These are phyloP conservation scores for Apistogramma diplotaenia DNA, from an alignment of 2,113 vertebrate genomes.

Conservation along the genomic window DNA sequence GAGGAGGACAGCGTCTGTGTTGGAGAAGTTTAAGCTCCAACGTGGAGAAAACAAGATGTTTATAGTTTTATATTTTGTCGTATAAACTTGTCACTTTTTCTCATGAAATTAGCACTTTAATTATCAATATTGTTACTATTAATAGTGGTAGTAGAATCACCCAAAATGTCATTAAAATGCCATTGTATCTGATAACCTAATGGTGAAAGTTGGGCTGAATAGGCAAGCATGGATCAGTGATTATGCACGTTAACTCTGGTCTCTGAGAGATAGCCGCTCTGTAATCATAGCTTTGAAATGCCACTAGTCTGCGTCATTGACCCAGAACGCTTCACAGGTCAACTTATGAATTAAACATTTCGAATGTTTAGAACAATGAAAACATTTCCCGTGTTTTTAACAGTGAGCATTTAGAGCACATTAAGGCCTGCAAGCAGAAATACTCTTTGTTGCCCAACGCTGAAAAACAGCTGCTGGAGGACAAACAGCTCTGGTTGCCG, in stretches of 20 bases:
- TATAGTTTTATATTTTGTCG: background rate
- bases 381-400: no score
- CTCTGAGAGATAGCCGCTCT: background rate
- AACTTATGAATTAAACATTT: background rate
- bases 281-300: background rate
- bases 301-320: background rate
- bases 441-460: no score
- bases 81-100: background rate
- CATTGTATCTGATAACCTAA: background rate
- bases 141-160: background rate
- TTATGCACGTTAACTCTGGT: background rate
- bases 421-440: background rate
- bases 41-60: background rate
- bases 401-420: no score
- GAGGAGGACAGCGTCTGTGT: background rate
- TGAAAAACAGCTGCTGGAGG: no score
- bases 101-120: no score
- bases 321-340: fast-evolving
- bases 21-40: background rate
- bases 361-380: no score
- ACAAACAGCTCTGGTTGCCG: no score
- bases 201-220: background rate
- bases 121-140: fast-evolving
- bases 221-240: background rate
- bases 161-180: background rate